Conservation (phyloP, 2,888 invertebrate species). For the Herminia tarsipennalis region DNA sequence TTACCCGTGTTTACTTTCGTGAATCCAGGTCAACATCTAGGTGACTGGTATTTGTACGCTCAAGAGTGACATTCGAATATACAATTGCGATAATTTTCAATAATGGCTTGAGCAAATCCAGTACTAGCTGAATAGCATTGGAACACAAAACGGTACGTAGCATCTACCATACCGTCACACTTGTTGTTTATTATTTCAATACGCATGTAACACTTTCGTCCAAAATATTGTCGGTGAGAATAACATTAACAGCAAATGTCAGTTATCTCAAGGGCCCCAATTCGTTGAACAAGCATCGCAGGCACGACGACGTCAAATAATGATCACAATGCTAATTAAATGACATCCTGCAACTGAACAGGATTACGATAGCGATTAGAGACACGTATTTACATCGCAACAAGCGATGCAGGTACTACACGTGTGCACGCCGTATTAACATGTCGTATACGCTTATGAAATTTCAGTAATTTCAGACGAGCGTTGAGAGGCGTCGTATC, state of each 20-base stretch:
- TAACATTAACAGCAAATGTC: too few species aligned
- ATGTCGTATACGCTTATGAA: constrained; percentile 35
- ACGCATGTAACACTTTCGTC: too few species aligned
- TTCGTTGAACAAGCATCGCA: constrained; percentile 3
- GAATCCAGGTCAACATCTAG: not conserved
- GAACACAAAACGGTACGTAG: too few species aligned
- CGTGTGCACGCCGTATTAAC: constrained; percentile 39
- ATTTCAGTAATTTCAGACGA: constrained; percentile 52
- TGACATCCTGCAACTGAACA: constrained; percentile 35
- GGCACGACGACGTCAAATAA: constrained; percentile 30
- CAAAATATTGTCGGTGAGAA: too few species aligned
- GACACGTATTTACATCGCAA: constrained; percentile 30
- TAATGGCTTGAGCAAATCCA: not conserved
- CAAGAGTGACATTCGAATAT: not conserved
- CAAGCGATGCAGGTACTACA: constrained; percentile 13
- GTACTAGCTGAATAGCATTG: too few species aligned
- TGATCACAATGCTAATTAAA: constrained; percentile 29
- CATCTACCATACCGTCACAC: too few species aligned
- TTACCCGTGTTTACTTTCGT: constrained; percentile 6
- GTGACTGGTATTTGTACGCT: not conserved
- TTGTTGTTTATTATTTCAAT: too few species aligned
- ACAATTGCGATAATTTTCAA: constrained; percentile 2
- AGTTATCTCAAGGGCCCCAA: not conserved
- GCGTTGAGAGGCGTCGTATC: constrained; percentile 20
- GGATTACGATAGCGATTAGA: constrained; percentile 41